These are phyloP conservation scores for Numida meleagris DNA, from an alignment of 2,113 vertebrate genomes.

Conservation along the genomic window DNA sequence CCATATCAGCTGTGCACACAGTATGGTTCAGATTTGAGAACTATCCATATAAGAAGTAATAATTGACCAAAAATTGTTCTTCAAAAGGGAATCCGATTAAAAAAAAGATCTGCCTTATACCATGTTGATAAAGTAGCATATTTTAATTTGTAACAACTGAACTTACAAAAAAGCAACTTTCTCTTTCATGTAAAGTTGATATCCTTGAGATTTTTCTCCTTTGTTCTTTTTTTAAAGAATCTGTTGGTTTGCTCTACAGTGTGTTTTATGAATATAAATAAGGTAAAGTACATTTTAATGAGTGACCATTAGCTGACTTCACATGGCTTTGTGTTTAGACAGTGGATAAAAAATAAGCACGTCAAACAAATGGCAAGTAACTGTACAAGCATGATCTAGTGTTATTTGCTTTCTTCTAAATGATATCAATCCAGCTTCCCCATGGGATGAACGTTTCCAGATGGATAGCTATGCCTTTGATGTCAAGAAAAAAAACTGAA, in stretches of 20 bases:
- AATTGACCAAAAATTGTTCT: constrained; percentile 35
- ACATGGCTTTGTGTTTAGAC: neutral
- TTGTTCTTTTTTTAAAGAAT: constrained; percentile 18
- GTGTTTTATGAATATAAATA: constrained; percentile 38
- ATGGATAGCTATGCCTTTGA: neutral
- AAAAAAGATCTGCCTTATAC: neutral
- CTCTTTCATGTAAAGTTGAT: constrained; percentile 26
- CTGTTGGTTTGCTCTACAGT: neutral
- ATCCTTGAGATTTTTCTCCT: constrained; percentile 8
- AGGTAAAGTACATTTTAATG: constrained; percentile 50
- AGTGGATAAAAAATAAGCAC: neutral
- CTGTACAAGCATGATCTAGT: neutral
- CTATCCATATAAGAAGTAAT: constrained; percentile 9
- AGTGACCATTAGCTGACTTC: constrained; percentile 35
- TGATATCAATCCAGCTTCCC: neutral
- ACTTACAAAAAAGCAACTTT: constrained; percentile 1
- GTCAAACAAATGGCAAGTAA: constrained; percentile 17
- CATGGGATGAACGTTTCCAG: neutral
- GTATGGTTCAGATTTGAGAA: constrained; percentile 39
- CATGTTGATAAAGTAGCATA: neutral
- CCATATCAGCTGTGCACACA: constrained; percentile 54
- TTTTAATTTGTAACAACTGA: constrained; percentile 37
- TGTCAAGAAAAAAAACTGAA: neutral
- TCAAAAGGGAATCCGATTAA: constrained; percentile 38
- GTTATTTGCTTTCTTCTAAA: constrained; percentile 9